A percentile compares a stretch with the other conserved stretches of the same genome.
Conservation (phyloP, 2,888 invertebrate species). For the Melitaea athalia region DNA sequence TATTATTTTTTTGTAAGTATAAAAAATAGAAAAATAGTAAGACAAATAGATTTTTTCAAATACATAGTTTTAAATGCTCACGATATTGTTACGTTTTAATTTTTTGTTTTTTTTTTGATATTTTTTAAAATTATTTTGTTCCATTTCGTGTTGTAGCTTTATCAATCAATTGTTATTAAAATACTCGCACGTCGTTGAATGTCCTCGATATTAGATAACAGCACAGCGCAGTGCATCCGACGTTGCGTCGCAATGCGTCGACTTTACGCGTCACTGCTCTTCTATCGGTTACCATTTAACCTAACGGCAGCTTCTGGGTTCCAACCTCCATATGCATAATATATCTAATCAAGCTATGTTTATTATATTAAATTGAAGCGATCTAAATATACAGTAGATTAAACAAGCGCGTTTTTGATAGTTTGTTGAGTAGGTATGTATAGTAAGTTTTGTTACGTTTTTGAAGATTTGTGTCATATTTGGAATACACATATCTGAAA, state of each 20-base stretch:
- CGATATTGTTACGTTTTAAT: too few relatives aligned
- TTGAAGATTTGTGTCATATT: too few relatives aligned
- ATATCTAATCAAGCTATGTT: not conserved
- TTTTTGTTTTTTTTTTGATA: too few relatives aligned
- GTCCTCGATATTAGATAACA: constrained; percentile 2
- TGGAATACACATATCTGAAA: too few relatives aligned
- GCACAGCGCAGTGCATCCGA: constrained; percentile 25
- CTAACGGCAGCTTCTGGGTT: constrained; percentile 1
- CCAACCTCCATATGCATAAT: not conserved
- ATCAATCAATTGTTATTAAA: not conserved
- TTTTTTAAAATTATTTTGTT: not conserved
- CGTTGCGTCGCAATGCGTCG: constrained; percentile 27
- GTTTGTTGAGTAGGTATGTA: too few relatives aligned
- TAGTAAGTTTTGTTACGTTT: too few relatives aligned
- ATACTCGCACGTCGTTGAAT: not conserved
- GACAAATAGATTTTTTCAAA: too few relatives aligned
- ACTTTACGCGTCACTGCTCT: constrained; percentile 15
- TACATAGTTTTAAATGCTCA: too few relatives aligned
- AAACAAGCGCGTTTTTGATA: too few relatives aligned
- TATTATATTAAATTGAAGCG: not conserved
- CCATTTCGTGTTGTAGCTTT: not conserved
- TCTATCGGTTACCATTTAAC: constrained; percentile 12
- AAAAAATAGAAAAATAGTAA: too few relatives aligned
- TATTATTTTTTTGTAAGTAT: too few relatives aligned
- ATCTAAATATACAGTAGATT: too few relatives aligned